phyloP scores from a whole-genome alignment of 2,113 vertebrate genomes.

The Engystomops pustulosus region DNA sequence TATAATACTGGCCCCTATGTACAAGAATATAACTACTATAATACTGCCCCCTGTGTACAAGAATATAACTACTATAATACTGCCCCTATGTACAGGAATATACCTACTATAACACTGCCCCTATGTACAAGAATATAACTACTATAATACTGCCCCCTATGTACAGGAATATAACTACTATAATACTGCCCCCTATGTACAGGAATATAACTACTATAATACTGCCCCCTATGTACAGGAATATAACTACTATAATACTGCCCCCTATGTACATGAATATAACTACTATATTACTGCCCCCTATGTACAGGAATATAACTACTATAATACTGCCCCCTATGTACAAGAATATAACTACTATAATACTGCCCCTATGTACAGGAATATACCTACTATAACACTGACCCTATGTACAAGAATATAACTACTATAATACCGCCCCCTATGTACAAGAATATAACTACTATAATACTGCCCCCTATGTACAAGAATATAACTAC shows the following conservation, averaged over 20 bases:
- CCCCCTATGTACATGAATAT: too few relatives aligned
- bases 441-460: too few relatives aligned
- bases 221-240: too few relatives aligned
- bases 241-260: too few relatives aligned
- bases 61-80: conserved; percentile 21
- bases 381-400: neutral
- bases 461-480: too few relatives aligned
- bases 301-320: neutral
- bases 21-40: conserved; percentile 10
- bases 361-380: neutral
- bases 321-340: neutral
- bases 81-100: neutral
- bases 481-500: too few relatives aligned
- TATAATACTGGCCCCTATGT: neutral
- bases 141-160: neutral
- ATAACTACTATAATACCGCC: too few relatives aligned
- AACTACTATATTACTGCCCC: too few relatives aligned
- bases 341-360: conserved; percentile 8
- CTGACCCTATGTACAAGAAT: neutral
- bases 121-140: too few relatives aligned
- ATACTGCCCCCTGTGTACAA: neutral
- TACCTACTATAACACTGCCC: neutral
- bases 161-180: conserved; percentile 3
- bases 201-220: too few relatives aligned
- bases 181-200: neutral